These are phyloP conservation scores for Hucho hucho DNA, from an alignment of 2,113 vertebrate species.

Conservation along the genomic window DNA sequence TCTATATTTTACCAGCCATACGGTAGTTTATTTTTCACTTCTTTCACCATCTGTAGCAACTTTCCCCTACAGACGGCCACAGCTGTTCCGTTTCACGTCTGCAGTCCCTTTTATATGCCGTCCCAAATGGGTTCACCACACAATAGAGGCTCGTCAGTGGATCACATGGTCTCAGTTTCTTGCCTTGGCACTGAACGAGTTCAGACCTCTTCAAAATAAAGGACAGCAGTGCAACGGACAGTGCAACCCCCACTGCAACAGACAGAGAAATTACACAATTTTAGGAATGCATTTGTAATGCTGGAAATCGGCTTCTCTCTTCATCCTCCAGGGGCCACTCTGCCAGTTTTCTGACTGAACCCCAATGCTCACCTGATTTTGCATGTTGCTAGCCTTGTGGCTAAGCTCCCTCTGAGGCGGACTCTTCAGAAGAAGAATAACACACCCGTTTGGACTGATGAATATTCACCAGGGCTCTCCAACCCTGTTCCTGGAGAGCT, in stretches of 20 bases:
- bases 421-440: no score
- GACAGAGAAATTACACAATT: background rate
- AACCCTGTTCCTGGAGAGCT: no score
- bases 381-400: no score
- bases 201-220: constrained; percentile 23
- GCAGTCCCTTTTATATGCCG: constrained; percentile 56
- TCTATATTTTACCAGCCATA: constrained; percentile 60
- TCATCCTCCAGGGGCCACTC: background rate
- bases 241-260: background rate
- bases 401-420: no score
- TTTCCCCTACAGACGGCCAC: constrained; percentile 79
- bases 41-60: constrained; percentile 76
- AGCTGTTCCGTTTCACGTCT: constrained; percentile 79
- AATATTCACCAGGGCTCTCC: no score
- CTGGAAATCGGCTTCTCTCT: background rate
- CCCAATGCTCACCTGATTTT: no score
- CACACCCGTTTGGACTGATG: no score
- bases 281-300: background rate
- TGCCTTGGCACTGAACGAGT: constrained; percentile 1
- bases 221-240: background rate
- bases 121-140: constrained; percentile 41
- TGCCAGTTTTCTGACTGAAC: background rate
- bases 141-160: constrained; percentile 39
- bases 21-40: constrained; percentile 60
- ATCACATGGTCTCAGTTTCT: constrained; percentile 12